Percentiles rank a stretch among this genome's conserved stretches.
phyloP scores from a whole-genome alignment of 2,797 vertebrate species.

The Arremon brunneinucha region DNA sequence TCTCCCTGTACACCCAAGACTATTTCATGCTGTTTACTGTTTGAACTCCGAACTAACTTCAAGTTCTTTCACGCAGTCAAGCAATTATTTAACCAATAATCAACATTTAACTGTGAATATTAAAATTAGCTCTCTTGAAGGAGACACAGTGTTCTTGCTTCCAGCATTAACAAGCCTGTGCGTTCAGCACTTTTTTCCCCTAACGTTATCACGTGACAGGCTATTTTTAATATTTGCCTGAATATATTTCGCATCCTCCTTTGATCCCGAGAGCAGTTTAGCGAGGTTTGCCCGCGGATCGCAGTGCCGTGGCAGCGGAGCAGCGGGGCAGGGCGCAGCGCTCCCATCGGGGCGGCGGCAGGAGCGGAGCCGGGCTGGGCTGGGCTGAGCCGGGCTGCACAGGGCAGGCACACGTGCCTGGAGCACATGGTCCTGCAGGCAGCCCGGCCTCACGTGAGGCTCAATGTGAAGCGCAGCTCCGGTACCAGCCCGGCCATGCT shows the following conservation, averaged over 20 bases:
- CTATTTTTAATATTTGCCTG: slow-evolving; percentile 66
- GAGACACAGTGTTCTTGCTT: slow-evolving; percentile 25
- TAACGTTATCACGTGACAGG: not conserved
- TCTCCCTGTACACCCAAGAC: not conserved
- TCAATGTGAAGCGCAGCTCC: slow-evolving; percentile 8
- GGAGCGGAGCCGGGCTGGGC: not conserved
- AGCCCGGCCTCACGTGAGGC: slow-evolving; percentile 32
- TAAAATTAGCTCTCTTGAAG: slow-evolving; percentile 9
- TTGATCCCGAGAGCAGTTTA: not conserved
- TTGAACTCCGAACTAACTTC: not conserved
- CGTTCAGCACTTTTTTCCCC: slow-evolving; percentile 6
- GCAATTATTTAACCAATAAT: slow-evolving; percentile 51
- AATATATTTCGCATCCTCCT: slow-evolving; percentile 20
- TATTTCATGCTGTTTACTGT: not conserved
- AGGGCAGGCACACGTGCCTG: slow-evolving; percentile 65
- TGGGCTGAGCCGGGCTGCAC: slow-evolving; percentile 15
- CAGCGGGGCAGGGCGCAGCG: not conserved
- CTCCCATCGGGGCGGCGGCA: not conserved
- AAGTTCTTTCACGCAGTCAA: not conserved
- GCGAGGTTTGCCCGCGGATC: not conserved
- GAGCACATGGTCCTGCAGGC: slow-evolving; percentile 49
- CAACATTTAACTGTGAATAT: slow-evolving; percentile 24
- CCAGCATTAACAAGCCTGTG: slow-evolving; percentile 2
- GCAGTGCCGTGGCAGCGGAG: not conserved
- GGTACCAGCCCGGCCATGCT: not conserved